phyloP scores from a whole-genome alignment of 2,797 vertebrate species.

The Ciconia nigra region DNA sequence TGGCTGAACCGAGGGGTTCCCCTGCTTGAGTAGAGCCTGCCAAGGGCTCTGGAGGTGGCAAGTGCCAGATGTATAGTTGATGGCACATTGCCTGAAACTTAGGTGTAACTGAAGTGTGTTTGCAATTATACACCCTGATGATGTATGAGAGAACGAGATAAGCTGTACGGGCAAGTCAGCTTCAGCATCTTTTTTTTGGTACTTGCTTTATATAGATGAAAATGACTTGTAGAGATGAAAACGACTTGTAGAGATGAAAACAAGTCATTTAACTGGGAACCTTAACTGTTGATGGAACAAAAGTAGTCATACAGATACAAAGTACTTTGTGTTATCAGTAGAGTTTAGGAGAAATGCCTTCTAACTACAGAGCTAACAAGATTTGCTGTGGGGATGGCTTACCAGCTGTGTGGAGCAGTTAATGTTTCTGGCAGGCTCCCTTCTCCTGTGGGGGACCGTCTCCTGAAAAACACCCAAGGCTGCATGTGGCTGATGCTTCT shows the following conservation, averaged over 20 bases:
- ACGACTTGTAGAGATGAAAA: background rate
- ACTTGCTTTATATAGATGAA: background rate
- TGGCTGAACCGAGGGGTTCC: rapidly evolving
- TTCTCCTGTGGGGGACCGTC: rapidly evolving
- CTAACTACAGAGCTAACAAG: background rate
- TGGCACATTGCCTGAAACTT: background rate
- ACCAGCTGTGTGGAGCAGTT: background rate
- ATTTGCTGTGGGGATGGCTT: background rate
- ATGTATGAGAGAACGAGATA: background rate
- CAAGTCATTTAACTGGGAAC: background rate
- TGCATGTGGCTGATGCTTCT: background rate
- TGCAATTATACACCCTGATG: background rate
- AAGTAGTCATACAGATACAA: background rate
- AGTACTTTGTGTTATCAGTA: background rate
- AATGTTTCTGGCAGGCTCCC: background rate
- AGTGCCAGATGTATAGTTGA: background rate
- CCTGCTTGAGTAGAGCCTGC: background rate
- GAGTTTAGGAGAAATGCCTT: background rate
- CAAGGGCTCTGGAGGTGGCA: background rate
- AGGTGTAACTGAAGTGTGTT: background rate
- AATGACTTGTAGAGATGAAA: background rate
- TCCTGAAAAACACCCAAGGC: background rate
- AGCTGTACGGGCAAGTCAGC: background rate
- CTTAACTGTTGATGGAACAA: background rate
- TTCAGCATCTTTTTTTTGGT: background rate